phyloP scores from a whole-genome alignment of 2,113 vertebrate species.

The Erythrocercus mccallii region DNA sequence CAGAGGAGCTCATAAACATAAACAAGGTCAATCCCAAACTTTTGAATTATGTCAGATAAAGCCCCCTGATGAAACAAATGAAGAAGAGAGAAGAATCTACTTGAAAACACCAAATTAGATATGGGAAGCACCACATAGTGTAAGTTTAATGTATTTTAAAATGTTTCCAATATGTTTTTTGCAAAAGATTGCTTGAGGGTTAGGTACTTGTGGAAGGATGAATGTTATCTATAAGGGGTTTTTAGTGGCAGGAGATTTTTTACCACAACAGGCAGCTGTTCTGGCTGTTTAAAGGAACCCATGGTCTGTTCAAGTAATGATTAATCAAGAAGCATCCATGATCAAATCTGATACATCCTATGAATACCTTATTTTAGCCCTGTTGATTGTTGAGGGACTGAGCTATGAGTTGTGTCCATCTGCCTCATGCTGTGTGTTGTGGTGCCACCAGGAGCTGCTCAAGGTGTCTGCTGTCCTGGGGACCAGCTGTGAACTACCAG shows the following conservation, averaged over 20 bases:
- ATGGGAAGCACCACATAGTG: background rate
- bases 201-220: background rate
- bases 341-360: background rate
- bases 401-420: background rate
- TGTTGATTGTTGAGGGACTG: background rate
- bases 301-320: fast-evolving
- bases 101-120: background rate
- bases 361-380: background rate
- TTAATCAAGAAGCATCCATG: background rate
- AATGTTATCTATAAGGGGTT: background rate
- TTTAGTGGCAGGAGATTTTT: background rate
- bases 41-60: background rate
- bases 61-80: background rate
- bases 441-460: background rate
- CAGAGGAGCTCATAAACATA: background rate
- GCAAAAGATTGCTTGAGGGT: background rate
- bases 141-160: background rate
- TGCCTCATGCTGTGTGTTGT: fast-evolving
- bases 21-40: background rate
- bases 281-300: background rate
- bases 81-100: background rate
- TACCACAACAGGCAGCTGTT: background rate
- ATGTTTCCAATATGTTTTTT: background rate
- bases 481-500: fast-evolving
- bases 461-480: background rate